Evolutionary conservation across 2,888 invertebrate genomes (phyloP).

Genomic region (Caradrina kadenii): DNA sequence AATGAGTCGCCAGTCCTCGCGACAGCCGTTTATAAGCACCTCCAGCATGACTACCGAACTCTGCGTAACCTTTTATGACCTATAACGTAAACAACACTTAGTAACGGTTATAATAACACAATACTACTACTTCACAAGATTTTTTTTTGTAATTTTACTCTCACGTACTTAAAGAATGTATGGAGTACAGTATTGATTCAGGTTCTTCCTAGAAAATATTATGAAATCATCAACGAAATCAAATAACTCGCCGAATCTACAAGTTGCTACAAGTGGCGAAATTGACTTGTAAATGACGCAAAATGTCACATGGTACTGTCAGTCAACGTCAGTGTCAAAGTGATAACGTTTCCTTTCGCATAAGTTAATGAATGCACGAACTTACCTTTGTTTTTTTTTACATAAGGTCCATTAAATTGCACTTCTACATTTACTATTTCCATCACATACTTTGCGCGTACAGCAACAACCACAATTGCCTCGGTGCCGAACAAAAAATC

Average conservation of each 20-base stretch:
- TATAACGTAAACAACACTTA: slow-evolving; percentile 67
- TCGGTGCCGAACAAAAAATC: too few relatives aligned
- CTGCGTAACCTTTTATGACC: slow-evolving; percentile 71
- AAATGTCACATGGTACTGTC: slow-evolving; percentile 31
- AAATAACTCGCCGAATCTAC: slow-evolving; percentile 22
- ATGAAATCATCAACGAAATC: slow-evolving; percentile 48
- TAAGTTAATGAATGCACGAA: too few relatives aligned
- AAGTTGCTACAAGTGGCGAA: neutral
- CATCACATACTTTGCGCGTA: too few relatives aligned
- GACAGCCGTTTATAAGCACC: slow-evolving; percentile 81
- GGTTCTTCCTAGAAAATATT: slow-evolving; percentile 47
- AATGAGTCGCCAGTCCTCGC: slow-evolving; percentile 80
- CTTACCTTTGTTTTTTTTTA: too few relatives aligned
- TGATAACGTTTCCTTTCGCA: slow-evolving; percentile 6
- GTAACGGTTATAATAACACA: slow-evolving; percentile 43
- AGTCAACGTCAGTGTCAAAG: slow-evolving; percentile 20
- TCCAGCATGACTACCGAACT: slow-evolving; percentile 81
- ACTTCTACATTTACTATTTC: too few relatives aligned
- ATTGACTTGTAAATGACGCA: slow-evolving; percentile 24
- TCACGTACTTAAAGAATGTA: slow-evolving; percentile 22
- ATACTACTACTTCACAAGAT: slow-evolving; percentile 9
- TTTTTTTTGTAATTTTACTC: neutral
- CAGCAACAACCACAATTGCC: too few relatives aligned
- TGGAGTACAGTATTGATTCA: slow-evolving; percentile 8
- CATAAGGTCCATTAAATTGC: too few relatives aligned